A percentile compares a stretch with the other conserved stretches of the same genome.
Conservation (phyloP, 2,888 invertebrate species). For the Halictus ligatus region DNA sequence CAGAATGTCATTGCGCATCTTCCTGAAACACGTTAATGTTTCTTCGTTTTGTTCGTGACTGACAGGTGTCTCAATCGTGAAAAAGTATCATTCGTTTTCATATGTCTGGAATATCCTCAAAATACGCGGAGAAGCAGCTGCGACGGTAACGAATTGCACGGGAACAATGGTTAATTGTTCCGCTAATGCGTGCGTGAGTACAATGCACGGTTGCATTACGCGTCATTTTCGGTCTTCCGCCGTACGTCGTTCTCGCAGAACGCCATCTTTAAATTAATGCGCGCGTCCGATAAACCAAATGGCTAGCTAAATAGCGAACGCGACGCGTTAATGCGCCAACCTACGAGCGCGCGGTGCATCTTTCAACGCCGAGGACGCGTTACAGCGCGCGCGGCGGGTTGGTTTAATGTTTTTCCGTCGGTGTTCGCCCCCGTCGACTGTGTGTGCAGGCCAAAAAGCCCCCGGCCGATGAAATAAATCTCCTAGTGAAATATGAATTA, state of each 20-base stretch:
- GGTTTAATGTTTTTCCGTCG: neutral
- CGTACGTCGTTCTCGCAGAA: neutral
- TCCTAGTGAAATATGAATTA: conserved; percentile 30
- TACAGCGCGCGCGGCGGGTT: neutral
- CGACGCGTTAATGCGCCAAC: neutral
- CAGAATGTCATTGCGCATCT: too few species aligned
- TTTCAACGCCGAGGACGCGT: neutral
- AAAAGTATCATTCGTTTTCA: neutral
- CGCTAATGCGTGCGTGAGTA: neutral
- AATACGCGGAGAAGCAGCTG: neutral
- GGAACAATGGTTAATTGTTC: neutral
- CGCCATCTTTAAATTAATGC: conserved; percentile 1
- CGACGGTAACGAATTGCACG: neutral
- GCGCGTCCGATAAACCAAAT: neutral
- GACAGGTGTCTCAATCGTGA: neutral
- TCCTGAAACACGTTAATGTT: too few species aligned
- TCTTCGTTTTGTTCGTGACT: too few species aligned
- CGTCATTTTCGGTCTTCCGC: neutral
- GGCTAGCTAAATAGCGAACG: neutral
- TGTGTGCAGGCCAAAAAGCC: conserved; percentile 12
- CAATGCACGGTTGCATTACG: neutral
- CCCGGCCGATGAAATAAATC: conserved; percentile 36
- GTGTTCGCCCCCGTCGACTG: neutral
- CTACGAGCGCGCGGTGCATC: neutral
- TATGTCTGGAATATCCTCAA: neutral